phyloP scores from a whole-genome alignment of 2,113 vertebrate genomes.

The Corythoichthys intestinalis region DNA sequence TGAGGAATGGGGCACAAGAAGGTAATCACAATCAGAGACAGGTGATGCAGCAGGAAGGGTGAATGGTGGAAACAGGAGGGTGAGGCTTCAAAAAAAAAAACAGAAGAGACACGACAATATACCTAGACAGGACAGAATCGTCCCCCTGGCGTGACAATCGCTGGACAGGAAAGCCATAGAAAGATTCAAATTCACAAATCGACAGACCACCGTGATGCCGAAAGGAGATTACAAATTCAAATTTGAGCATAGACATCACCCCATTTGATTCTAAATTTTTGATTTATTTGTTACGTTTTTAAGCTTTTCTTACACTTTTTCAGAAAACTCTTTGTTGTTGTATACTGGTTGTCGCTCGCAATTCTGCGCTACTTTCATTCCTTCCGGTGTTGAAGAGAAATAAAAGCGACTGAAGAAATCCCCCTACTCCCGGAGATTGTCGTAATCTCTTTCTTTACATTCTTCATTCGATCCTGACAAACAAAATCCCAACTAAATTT shows the following conservation, averaged over 20 bases:
- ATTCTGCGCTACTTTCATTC: background rate
- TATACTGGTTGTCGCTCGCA: background rate
- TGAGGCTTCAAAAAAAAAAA: too few relatives aligned
- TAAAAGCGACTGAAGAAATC: background rate
- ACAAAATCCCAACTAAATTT: background rate
- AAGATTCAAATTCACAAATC: background rate
- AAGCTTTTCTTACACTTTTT: background rate
- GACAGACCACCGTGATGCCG: background rate
- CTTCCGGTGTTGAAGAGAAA: background rate
- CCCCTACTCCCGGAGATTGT: background rate
- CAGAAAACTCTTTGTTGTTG: background rate
- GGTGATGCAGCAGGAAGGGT: too few relatives aligned
- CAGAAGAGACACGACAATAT: too few relatives aligned
- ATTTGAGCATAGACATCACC: background rate
- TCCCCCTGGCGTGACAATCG: too few relatives aligned
- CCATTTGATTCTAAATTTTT: background rate
- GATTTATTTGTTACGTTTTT: background rate
- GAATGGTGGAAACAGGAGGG: too few relatives aligned
- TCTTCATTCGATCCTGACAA: conserved; percentile 1
- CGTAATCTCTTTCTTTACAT: conserved; percentile 2
- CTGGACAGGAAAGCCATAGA: background rate
- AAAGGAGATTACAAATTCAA: background rate
- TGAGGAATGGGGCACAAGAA: too few relatives aligned
- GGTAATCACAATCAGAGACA: too few relatives aligned
- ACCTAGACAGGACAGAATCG: too few relatives aligned